These are phyloP conservation scores for Diploscapter pachys DNA, from an alignment of 1,140 invertebrate genomes.

Conservation along the genomic window DNA sequence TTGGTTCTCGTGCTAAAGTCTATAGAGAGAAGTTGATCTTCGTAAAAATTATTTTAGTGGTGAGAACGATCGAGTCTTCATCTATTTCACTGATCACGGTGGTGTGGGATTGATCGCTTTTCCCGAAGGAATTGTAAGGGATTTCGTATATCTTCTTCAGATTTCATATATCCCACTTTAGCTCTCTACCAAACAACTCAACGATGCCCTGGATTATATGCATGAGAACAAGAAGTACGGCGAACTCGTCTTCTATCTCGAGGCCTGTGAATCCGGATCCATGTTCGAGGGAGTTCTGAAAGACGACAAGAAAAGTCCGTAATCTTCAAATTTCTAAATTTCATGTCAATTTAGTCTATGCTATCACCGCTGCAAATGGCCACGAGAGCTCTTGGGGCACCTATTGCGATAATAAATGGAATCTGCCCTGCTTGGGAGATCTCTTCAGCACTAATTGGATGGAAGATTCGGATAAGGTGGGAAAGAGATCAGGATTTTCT, in stretches of 20 bases:
- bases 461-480: constrained; percentile 67
- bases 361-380: constrained; percentile 68
- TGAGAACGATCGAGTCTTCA: constrained; percentile 66
- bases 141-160: constrained; percentile 31
- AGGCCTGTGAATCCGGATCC: constrained; percentile 71
- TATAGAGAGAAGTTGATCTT: no score
- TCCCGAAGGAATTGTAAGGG: constrained; percentile 59
- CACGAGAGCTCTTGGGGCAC: constrained; percentile 60
- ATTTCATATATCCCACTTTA: constrained; percentile 37
- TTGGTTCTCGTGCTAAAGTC: no score
- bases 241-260: constrained; percentile 66
- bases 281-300: constrained; percentile 69
- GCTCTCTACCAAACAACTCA: constrained; percentile 61
- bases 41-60: no score
- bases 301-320: constrained; percentile 64
- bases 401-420: constrained; percentile 52
- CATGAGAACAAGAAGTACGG: constrained; percentile 61
- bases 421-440: constrained; percentile 55
- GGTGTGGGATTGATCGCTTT: constrained; percentile 67
- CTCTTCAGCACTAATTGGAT: constrained; percentile 69
- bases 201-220: constrained; percentile 63
- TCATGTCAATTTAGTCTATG: constrained; percentile 64
- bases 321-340: constrained; percentile 33
- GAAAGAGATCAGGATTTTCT: constrained; percentile 8
- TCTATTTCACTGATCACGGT: constrained; percentile 71